Evolutionary conservation across 2,888 invertebrate genomes (phyloP).

Genomic region (Rhodophaea formosa): DNA sequence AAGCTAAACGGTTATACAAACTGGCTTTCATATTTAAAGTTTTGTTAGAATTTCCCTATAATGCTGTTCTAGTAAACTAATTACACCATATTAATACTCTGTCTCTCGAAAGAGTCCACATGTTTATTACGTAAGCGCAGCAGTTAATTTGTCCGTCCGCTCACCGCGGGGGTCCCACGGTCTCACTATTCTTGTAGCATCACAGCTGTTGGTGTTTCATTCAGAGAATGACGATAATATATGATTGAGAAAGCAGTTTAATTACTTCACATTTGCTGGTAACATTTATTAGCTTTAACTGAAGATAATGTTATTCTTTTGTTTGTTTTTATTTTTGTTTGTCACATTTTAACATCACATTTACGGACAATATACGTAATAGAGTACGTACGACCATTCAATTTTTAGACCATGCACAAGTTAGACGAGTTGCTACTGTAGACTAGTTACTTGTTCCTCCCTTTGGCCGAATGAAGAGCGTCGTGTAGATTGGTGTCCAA

Average conservation of each 20-base stretch:
- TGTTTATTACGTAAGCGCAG: constrained; percentile 15
- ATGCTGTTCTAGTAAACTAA: not conserved
- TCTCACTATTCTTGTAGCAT: constrained; percentile 14
- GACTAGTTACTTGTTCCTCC: too few relatives aligned
- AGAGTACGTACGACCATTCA: too few relatives aligned
- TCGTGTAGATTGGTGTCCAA: too few relatives aligned
- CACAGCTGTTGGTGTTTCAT: constrained; percentile 10
- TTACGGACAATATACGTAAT: too few relatives aligned
- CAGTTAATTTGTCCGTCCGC: constrained; percentile 21
- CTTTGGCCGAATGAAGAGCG: too few relatives aligned
- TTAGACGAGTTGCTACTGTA: too few relatives aligned
- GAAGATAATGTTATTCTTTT: not conserved
- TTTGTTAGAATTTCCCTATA: too few relatives aligned
- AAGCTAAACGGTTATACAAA: too few relatives aligned
- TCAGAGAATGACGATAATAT: not conserved
- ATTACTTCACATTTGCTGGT: not conserved
- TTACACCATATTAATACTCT: not conserved
- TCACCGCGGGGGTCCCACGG: constrained; percentile 41
- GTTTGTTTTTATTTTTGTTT: too few relatives aligned
- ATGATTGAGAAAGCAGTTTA: constrained; percentile 12
- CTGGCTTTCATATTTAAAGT: too few relatives aligned
- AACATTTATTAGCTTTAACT: not conserved
- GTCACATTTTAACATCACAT: too few relatives aligned
- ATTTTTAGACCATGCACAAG: too few relatives aligned
- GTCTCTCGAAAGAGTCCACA: constrained; percentile 14